A percentile compares a stretch with the other conserved stretches of the same genome.
Evolutionary conservation across 2,888 invertebrate genomes (phyloP).

Genomic region (Unio pictorum): DNA sequence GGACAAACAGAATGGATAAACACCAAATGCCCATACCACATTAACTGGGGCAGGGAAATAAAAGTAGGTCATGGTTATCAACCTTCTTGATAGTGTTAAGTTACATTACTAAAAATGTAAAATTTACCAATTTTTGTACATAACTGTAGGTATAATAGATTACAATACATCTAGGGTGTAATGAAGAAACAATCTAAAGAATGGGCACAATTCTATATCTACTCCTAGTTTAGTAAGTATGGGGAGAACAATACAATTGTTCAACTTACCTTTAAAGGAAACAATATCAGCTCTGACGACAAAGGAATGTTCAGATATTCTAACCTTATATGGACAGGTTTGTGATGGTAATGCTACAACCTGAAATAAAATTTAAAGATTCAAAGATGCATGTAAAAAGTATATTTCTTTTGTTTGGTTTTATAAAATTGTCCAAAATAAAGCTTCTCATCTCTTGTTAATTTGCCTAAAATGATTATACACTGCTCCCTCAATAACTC

Average conservation of each 20-base stretch:
- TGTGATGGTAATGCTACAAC: slow-evolving; percentile 96
- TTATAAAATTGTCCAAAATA: too few species aligned
- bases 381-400: not conserved
- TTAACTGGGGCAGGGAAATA: too few species aligned
- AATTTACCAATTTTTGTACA: not conserved
- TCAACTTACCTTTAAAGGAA: slow-evolving; percentile 81
- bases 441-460: too few species aligned
- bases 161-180: not conserved
- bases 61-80: too few species aligned
- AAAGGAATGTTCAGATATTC: slow-evolving; percentile 91
- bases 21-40: too few species aligned
- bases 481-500: too few species aligned
- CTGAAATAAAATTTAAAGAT: slow-evolving; percentile 73
- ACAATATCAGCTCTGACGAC: slow-evolving; percentile 94
- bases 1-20: too few species aligned
- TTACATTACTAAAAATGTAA: too few species aligned
- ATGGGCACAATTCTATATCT: not conserved
- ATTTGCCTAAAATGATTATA: too few species aligned
- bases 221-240: not conserved
- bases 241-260: not conserved
- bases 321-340: slow-evolving; percentile 93
- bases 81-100: too few species aligned
- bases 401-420: too few species aligned
- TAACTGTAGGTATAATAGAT: not conserved
- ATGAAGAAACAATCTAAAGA: not conserved